Base-by-base conservation (phyloP, 1,140 invertebrate genomes). In the Rhyzopertha dominica region DNA sequence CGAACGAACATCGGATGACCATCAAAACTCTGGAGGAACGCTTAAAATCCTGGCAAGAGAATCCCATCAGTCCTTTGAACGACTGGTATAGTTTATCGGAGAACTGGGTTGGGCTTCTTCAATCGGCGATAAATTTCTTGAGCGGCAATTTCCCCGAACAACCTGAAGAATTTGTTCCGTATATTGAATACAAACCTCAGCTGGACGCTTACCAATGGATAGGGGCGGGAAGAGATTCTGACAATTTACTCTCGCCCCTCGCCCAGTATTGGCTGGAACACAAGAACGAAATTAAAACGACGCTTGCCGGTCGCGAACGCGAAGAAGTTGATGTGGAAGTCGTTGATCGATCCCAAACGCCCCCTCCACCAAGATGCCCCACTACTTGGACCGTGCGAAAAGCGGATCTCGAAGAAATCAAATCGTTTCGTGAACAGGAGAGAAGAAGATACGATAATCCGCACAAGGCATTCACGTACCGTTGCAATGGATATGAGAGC, bases 151-250 rank as follows among this genome's bases (percentile, higher is more conserved):
- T 84, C 53, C 73, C 81, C 46, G 84, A 85, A 38, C 78, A 84
- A 50, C 86, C 91, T 10, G 82, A 88, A 30, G 91, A 95, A 54
- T 91, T 92, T 72, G 89, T 95, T 3, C 92, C 93, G 3, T 95
- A 91, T 57, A 75, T 97, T 39, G 91, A 95, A 66, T 93, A 87
- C 63, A 93, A 95, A 66, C 80, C 74, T 31, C 62, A 72, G 45
- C 58, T 76, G 43, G 67, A 81, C 61, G 76, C 82, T 41, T 96
- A 93, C 69, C 88, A 93, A 53, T 96, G 93, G 93, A 96, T 95
- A 1, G 93, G 91, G 1, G 88, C 88, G n/a, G 91, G 92, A 0
- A 74, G 92, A 19, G 93, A 96, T 64, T 85, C 86, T 1, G 92
- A 96, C 72, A 76, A 80, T 8, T 76, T 88, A 22, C 68, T 97